Base-by-base conservation (phyloP, 2,888 invertebrate genomes). In the Tubulanus polymorphus region DNA sequence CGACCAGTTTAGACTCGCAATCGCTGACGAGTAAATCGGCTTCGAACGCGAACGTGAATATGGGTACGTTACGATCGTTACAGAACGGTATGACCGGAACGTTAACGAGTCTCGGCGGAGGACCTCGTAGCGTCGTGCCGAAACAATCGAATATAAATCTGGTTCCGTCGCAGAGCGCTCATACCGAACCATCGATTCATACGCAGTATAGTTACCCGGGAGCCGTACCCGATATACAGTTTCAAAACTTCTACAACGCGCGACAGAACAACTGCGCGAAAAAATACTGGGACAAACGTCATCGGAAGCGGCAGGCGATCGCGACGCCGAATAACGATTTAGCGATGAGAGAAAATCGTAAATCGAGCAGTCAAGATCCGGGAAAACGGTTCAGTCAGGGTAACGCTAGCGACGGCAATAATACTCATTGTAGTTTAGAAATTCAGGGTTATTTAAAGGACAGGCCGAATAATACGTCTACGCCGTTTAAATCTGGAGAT, bases 251-350 rank as follows among this genome's bases (percentile, higher is more conserved):
- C 78, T 93, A 93, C 74, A 93, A 94, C 78, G 91, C 93, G 0
- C 89, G 91, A 76, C 94, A 94, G 79, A 93, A 91, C 78, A 92
- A 91, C 35, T 91, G 92, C 0, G 94, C 94, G 0, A 85, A 91
- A 62, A 91, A 91, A 72, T 94, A 93, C 76, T 94, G 94, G 79
- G 90, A 90, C 67, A 90, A 90, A n/a, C 41, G 41, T 15, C 18
- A 41, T 8, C 41, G 41, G 60, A 67, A 72, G 53, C 66, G 70
- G 12, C 72, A 73, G 54, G 66, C 66, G 37, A 70, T 73, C 57
- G 67, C 68, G 27, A 72, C 72, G 53, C 57, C 72, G 26, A 65
- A 74, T 51, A 71, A 68, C 53, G 70, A 70, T 59, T 69, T 73
- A 50, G 64, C 72, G 51, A 67, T 68, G 18, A 70, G 70, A 55